These are phyloP conservation scores for Pseudois nayaur DNA, from an alignment of 2,113 vertebrate species.

Conservation along the genomic window DNA sequence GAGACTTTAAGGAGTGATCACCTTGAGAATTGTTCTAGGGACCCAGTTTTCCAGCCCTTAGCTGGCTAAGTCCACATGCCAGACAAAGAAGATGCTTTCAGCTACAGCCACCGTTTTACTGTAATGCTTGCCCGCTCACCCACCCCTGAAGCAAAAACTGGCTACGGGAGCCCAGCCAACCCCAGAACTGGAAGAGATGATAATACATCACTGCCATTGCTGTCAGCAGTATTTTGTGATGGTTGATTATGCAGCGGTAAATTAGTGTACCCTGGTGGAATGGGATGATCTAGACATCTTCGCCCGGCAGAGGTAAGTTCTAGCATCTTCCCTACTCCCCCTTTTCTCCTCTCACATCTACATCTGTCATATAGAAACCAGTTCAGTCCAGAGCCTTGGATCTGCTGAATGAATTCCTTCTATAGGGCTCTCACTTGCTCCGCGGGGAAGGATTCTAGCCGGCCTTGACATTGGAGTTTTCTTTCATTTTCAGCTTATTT, in stretches of 20 bases:
- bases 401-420: not conserved
- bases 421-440: not conserved
- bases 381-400: not conserved
- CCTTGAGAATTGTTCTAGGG: not conserved
- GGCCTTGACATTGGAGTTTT: not conserved
- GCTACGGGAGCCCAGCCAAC: not conserved
- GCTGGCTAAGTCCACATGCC: accelerated
- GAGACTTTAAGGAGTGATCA: not conserved
- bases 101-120: not conserved
- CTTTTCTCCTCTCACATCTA: not conserved
- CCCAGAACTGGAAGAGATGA: not conserved
- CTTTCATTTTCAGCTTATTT: not conserved
- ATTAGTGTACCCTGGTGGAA: too few relatives aligned
- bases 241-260: accelerated
- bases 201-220: accelerated
- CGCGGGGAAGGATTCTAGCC: not conserved
- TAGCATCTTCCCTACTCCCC: not conserved
- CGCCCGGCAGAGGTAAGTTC: not conserved
- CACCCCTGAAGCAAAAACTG: too few relatives aligned
- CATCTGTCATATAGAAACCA: accelerated
- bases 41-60: not conserved
- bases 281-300: not conserved
- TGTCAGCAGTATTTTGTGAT: not conserved
- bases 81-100: not conserved
- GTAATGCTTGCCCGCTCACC: too few relatives aligned